Base-by-base conservation (phyloP, 2,797 vertebrate genomes). In the Propithecus perrieri region DNA sequence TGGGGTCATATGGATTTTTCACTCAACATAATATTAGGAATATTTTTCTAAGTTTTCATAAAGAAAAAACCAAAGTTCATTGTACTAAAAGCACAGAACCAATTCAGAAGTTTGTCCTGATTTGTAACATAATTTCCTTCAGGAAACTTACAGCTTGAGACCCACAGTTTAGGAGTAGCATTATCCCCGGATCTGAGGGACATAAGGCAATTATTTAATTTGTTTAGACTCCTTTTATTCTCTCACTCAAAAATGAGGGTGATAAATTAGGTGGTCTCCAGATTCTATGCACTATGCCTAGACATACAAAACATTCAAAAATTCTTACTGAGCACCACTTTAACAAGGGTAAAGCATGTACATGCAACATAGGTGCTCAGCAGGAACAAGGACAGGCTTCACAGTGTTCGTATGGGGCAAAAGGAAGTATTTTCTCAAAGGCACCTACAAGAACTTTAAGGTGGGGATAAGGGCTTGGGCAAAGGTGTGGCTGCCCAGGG, bases 51-150 rank as follows among this genome's bases (percentile, higher is more conserved):
- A 72, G 9, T 28, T 7, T 94, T 94, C 38, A 35, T 74, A 83
- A 94, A 93, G 59, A 94, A 55, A 81, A 84, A 88, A 85, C 46
- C 5, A 30, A 85, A 72, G 33, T 35, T 15, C 43, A 83, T 85
- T 89, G 48, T 72, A 92, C n/a, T 94, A 43, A 91, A 95, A 92
- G 53, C 67, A 94, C 20, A 87, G 76, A 94, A 63, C 1, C 59
- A 95, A 7, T 15, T 48, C 48, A 93, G 61, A 91, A 78, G 4
- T 76, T 89, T 83, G 22, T 93, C 61, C 46, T 84, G 63, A 48
- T 18, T 35, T 71, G 6, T 75, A 43, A 84, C 41, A 50, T 53
- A 79, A 92, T 80, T 92, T 91, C 38, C 75, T 61, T 75, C 6
- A 55, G 72, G 46, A 90, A 83, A 72, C 35, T 33, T 61, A 38